Percentiles rank a stretch among this genome's conserved stretches.
Evolutionary conservation across 2,888 invertebrate genomes (phyloP).

Genomic region (Clepsis dumicolana): DNA sequence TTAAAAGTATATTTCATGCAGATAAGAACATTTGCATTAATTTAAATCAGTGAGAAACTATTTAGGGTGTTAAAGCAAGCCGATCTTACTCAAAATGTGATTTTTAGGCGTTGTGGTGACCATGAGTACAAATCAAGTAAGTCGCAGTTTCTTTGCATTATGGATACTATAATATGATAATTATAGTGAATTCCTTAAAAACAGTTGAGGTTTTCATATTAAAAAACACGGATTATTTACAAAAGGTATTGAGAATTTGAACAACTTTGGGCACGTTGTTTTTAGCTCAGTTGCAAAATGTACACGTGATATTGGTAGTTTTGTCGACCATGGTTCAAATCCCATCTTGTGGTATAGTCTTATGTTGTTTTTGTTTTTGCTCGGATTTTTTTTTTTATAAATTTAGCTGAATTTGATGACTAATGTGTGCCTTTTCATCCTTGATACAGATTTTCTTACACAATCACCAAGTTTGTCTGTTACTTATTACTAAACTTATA

Average conservation of each 20-base stretch:
- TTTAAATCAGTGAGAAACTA: neutral
- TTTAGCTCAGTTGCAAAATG: constrained; percentile 44
- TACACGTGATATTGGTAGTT: constrained; percentile 50
- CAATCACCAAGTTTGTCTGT: too few species aligned
- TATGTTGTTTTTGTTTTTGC: constrained; percentile 39
- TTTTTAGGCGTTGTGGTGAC: constrained; percentile 1
- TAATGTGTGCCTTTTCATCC: neutral
- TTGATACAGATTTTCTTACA: neutral
- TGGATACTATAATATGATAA: too few species aligned
- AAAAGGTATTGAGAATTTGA: constrained; percentile 42
- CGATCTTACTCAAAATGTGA: constrained; percentile 4
- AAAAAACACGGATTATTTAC: constrained; percentile 25
- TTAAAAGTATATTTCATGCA: neutral
- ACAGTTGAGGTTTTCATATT: neutral
- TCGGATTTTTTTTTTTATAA: constrained; percentile 21
- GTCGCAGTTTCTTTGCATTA: constrained; percentile 24
- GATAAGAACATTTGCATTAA: neutral
- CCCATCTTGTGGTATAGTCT: constrained; percentile 47
- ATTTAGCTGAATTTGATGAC: neutral
- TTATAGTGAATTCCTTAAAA: neutral
- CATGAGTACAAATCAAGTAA: constrained; percentile 31
- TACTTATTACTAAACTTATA: too few species aligned
- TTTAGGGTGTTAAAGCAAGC: neutral
- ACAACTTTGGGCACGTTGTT: constrained; percentile 53
- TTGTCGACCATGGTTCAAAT: constrained; percentile 63